These are phyloP conservation scores for Bolborhynchus lineola DNA, from an alignment of 2,113 vertebrate species.

Conservation along the genomic window DNA sequence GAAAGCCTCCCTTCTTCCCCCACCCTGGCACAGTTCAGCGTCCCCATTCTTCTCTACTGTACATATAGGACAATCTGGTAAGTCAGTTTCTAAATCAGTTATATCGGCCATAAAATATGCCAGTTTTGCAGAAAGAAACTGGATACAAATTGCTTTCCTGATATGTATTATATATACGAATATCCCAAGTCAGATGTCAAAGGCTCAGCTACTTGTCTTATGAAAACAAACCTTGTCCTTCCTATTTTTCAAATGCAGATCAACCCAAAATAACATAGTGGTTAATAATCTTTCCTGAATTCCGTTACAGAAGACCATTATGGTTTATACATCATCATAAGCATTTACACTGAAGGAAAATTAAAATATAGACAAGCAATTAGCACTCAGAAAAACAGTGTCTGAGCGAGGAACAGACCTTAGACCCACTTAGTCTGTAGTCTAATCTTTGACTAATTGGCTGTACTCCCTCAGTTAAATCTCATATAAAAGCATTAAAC, in stretches of 20 bases:
- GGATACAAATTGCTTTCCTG: neutral
- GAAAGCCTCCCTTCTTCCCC: slow-evolving; percentile 32
- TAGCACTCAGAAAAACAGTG: neutral
- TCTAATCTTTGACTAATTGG: slow-evolving; percentile 37
- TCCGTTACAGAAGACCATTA: neutral
- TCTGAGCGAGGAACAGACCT: neutral
- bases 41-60: neutral
- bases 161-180: neutral
- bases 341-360: neutral
- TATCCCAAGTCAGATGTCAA: neutral
- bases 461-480: neutral
- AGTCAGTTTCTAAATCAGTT: neutral
- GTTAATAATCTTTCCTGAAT: neutral
- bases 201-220: neutral
- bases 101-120: neutral
- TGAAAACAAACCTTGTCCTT: neutral
- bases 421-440: neutral
- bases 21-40: neutral
- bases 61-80: neutral
- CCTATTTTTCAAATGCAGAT: neutral
- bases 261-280: neutral
- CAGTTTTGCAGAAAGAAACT: neutral
- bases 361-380: neutral
- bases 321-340: neutral
- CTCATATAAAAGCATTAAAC: neutral